These are phyloP conservation scores for Bubalus kerabau DNA, from an alignment of 2,113 vertebrate genomes.

Conservation along the genomic window DNA sequence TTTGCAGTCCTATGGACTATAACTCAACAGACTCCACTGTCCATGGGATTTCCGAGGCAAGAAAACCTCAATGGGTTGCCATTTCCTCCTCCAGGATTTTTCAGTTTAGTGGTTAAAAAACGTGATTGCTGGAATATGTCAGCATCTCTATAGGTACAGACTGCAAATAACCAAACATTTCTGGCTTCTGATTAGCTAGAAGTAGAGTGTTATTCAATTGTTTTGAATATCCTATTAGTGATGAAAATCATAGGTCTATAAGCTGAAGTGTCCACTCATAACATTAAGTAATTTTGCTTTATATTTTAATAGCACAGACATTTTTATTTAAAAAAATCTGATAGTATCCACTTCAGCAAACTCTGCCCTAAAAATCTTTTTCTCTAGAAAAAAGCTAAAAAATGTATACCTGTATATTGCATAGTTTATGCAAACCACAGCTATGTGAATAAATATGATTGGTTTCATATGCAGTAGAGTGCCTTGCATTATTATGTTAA, in stretches of 20 bases:
- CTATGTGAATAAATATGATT: not conserved
- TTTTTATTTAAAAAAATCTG: not conserved
- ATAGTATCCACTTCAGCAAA: not conserved
- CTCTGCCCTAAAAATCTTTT: not conserved
- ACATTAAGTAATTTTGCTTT: not conserved
- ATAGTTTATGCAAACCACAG: not conserved
- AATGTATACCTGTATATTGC: not conserved
- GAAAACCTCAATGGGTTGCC: too few species aligned
- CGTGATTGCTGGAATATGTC: not conserved
- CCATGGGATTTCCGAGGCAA: too few species aligned
- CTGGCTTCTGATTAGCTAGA: not conserved
- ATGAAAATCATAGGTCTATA: not conserved
- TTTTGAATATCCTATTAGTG: not conserved
- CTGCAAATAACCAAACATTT: not conserved
- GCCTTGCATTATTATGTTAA: not conserved
- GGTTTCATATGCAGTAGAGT: not conserved
- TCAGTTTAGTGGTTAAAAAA: slow-evolving; percentile 10
- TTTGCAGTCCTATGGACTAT: too few species aligned
- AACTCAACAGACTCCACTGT: too few species aligned
- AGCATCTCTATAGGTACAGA: not conserved
- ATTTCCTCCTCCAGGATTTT: not conserved
- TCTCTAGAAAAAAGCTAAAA: not conserved
- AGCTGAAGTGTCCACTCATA: not conserved
- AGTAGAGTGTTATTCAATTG: not conserved
- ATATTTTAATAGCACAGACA: not conserved